A percentile compares a stretch with the other conserved stretches of the same genome.
Evolutionary conservation across 2,797 vertebrate species (phyloP).

Genomic region (Parotocinclus haroldoi): DNA sequence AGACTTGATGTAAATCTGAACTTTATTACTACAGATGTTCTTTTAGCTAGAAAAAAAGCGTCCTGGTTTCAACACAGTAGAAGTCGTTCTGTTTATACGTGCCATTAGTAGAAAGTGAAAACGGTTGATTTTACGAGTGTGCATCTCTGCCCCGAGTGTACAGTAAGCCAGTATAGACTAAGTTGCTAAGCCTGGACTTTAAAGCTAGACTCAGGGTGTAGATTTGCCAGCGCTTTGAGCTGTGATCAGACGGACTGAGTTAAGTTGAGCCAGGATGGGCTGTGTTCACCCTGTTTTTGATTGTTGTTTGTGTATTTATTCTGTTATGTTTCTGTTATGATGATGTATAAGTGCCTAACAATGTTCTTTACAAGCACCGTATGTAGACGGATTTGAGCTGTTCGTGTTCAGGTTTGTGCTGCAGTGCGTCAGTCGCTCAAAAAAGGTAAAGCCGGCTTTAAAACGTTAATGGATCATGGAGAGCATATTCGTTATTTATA

Average conservation of each 20-base stretch:
- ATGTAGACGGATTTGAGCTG: slow-evolving; percentile 28
- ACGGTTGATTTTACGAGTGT: slow-evolving; percentile 19
- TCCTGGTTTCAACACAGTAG: slow-evolving; percentile 17
- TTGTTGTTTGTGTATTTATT: slow-evolving; percentile 36
- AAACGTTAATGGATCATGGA: not conserved
- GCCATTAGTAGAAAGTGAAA: slow-evolving; percentile 23
- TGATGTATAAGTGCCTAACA: slow-evolving; percentile 45
- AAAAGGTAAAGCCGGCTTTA: not conserved
- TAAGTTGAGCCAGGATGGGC: slow-evolving; percentile 21
- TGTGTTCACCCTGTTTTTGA: slow-evolving; percentile 23
- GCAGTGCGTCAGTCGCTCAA: slow-evolving; percentile 24
- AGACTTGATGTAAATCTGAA: slow-evolving; percentile 30
- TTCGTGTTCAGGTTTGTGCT: slow-evolving; percentile 25
- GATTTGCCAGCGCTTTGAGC: slow-evolving; percentile 18
- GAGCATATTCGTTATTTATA: too few species aligned
- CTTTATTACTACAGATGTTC: slow-evolving; percentile 19
- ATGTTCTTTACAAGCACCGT: slow-evolving; percentile 34
- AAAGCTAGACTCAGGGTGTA: slow-evolving; percentile 26
- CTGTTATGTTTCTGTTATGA: slow-evolving; percentile 29
- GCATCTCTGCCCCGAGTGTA: slow-evolving; percentile 14
- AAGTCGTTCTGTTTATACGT: slow-evolving; percentile 40
- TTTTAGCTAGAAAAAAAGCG: slow-evolving; percentile 5
- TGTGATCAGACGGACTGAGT: slow-evolving; percentile 13
- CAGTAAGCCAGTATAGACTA: slow-evolving; percentile 10
- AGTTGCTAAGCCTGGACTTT: slow-evolving; percentile 18